Conservation (phyloP, 2,113 vertebrate genomes). For the Lampris incognitus region DNA sequence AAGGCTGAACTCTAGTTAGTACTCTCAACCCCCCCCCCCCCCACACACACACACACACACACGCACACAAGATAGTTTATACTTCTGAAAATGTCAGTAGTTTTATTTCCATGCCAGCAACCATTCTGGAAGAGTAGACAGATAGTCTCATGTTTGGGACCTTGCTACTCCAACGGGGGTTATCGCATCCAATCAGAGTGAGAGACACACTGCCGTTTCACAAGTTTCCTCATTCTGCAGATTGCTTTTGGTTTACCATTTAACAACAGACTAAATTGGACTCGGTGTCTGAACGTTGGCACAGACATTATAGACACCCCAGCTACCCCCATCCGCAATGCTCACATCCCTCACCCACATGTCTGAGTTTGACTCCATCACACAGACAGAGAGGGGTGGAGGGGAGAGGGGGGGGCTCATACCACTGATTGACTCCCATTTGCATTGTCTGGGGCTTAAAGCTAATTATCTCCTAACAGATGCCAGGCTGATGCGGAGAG, state of each 20-base stretch:
- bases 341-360: background rate
- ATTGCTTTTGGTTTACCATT: too few relatives aligned
- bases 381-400: constrained; percentile 10
- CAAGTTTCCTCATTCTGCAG: too few relatives aligned
- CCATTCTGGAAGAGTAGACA: background rate
- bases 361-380: constrained; percentile 11
- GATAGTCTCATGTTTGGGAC: too few relatives aligned
- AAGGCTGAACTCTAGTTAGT: constrained; percentile 34
- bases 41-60: too few relatives aligned
- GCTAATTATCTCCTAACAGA: constrained; percentile 56
- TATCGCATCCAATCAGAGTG: background rate
- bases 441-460: constrained; percentile 30
- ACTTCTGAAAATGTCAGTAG: too few relatives aligned
- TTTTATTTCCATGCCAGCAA: background rate
- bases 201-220: too few relatives aligned
- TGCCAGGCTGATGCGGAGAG: constrained; percentile 13
- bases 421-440: constrained; percentile 39
- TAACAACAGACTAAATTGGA: background rate
- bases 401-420: constrained; percentile 25
- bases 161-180: too few relatives aligned
- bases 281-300: background rate
- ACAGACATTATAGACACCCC: constrained; percentile 11
- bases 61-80: too few relatives aligned
- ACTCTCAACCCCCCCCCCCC: too few relatives aligned
- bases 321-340: constrained; percentile 1